Evolutionary conservation across 1,140 invertebrate species (phyloP).

Genomic region (Formica selysi): DNA sequence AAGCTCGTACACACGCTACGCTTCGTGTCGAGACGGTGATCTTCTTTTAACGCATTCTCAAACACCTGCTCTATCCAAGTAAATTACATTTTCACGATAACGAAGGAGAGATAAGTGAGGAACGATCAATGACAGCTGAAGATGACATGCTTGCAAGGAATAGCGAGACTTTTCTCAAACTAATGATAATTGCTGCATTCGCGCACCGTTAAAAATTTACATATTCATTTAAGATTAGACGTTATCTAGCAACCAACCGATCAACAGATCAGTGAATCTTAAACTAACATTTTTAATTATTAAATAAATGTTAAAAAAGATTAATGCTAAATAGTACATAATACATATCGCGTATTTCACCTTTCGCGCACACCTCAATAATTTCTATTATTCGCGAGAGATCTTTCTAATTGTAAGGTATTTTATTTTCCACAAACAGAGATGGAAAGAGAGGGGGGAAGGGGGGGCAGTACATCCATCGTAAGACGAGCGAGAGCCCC

Average conservation of each 20-base stretch:
- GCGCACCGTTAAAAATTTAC: no score
- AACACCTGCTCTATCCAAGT: slow-evolving; percentile 52
- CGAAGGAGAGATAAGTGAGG: slow-evolving; percentile 20
- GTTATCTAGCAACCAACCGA: background rate
- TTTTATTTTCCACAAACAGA: no score
- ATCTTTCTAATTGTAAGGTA: no score
- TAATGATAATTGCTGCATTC: background rate
- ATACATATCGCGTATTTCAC: no score
- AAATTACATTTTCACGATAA: slow-evolving; percentile 48
- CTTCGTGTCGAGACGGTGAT: slow-evolving; percentile 42
- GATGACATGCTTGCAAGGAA: background rate
- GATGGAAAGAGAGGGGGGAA: background rate
- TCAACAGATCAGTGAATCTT: background rate
- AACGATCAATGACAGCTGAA: slow-evolving; percentile 33
- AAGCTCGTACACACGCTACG: slow-evolving; percentile 41
- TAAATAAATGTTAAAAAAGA: background rate
- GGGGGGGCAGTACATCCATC: slow-evolving; percentile 34
- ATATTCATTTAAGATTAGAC: background rate
- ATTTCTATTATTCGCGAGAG: background rate
- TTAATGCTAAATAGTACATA: background rate
- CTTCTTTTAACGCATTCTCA: slow-evolving; percentile 36
- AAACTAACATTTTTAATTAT: background rate
- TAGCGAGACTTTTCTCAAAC: background rate
- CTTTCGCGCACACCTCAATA: no score
- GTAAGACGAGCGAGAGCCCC: slow-evolving; percentile 46